phyloP scores from a whole-genome alignment of 2,113 vertebrate genomes.

The Upupa epops region DNA sequence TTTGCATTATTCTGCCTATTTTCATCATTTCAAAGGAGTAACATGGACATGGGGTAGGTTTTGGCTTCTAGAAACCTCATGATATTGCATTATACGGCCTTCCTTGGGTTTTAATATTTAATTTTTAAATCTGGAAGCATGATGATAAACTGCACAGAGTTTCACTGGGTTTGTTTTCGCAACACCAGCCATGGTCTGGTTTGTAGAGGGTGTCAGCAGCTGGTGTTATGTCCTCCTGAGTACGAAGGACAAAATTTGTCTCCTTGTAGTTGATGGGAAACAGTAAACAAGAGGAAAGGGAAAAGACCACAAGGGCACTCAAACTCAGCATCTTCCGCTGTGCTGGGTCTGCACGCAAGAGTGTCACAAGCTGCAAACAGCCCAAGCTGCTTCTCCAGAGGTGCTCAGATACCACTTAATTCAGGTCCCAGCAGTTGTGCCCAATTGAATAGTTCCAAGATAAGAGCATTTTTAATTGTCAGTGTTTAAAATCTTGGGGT shows the following conservation, averaged over 20 bases:
- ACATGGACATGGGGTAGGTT: background rate
- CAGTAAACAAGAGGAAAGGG: background rate
- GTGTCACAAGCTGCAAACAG: background rate
- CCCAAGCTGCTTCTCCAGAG: background rate
- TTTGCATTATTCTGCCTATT: background rate
- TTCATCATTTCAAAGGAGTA: background rate
- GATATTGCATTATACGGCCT: background rate
- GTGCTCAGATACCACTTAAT: background rate
- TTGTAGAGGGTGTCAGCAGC: background rate
- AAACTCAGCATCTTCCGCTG: background rate
- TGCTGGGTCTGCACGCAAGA: background rate
- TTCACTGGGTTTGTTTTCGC: background rate
- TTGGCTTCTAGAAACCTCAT: background rate
- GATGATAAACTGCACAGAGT: fast-evolving
- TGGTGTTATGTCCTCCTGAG: background rate
- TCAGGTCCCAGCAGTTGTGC: background rate
- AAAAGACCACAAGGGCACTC: background rate
- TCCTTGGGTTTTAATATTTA: background rate
- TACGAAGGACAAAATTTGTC: background rate
- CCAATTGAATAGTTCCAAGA: background rate
- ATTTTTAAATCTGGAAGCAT: background rate
- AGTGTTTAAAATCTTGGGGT: background rate
- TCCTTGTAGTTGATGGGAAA: background rate
- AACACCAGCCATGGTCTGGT: background rate
- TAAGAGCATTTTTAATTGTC: background rate